Evolutionary conservation across 1,140 invertebrate species (phyloP), one percentile per base, ranked within the genome.

Genomic region (Zaprionus kolodkinae): DNA sequence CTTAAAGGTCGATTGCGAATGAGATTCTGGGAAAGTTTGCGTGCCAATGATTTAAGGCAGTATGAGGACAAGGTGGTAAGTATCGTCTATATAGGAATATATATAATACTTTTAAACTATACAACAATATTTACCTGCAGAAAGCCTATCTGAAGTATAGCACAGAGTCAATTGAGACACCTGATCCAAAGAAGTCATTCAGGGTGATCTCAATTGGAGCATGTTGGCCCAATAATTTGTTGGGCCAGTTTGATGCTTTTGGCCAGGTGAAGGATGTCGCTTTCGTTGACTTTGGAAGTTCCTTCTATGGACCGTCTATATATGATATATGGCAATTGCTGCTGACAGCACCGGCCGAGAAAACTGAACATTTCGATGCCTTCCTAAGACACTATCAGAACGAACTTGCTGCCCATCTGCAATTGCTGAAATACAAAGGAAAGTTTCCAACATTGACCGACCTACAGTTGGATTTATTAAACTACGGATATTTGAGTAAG

Each of bases 61-160:
- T 88, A 66, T 45, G 84, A 88, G 64, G 84, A 88, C 65, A 81
- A 89, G 50, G 81, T 88, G 78, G 84, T 88, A 56, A 36, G 84
- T 83, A n/a, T 10, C 10, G 3, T 30, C 1, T 13, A 21, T 15
- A 27, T 27, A 13, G 6, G 21, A 12, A 35, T 48, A 48, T 11
- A 48, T 9, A n/a, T n/a, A n/a, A n/a, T n/a, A 12, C 3, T 21
- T 12, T 3, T 7, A 43, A 21, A 21, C 45, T 17, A 11, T 1
- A 17, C 10, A 21, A 17, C 10, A 21, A 9, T 17, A 11, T 12
- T 65, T 6, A 52, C 27, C 35, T 25, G 0, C 25, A 88, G 84
- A 89, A 89, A 89, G 64, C 68, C 0, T 88, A 72, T 72, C 78
- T 89, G 45, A 81, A 71, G 4, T 30, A 30, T 30, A 68, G 55